Conservation (phyloP, 1,140 invertebrate genomes). For the Laodelphax striatellus region DNA sequence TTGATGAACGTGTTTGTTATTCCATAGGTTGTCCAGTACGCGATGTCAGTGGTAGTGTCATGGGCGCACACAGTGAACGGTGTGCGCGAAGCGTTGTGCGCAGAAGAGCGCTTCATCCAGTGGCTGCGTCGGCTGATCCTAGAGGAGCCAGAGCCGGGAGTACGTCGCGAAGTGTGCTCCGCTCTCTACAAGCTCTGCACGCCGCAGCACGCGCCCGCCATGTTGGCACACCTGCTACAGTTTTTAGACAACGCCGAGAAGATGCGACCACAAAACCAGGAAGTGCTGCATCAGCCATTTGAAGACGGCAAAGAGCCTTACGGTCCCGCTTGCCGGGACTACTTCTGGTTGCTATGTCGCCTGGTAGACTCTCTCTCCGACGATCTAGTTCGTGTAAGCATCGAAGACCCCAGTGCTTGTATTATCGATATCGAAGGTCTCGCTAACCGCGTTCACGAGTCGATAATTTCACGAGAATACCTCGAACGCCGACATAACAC, state of each 20-base stretch:
- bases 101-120: slow-evolving; percentile 47
- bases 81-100: slow-evolving; percentile 51
- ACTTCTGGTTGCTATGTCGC: slow-evolving; percentile 83
- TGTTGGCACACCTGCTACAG: slow-evolving; percentile 63
- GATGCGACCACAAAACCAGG: slow-evolving; percentile 60
- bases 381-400: slow-evolving; percentile 42
- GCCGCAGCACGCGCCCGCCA: slow-evolving; percentile 39
- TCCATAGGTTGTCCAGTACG: slow-evolving; percentile 56
- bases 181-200: slow-evolving; percentile 78
- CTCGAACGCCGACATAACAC: slow-evolving; percentile 68
- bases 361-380: slow-evolving; percentile 67
- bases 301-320: slow-evolving; percentile 86
- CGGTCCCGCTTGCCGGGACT: slow-evolving; percentile 84
- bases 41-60: slow-evolving; percentile 68
- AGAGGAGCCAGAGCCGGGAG: slow-evolving; percentile 73
- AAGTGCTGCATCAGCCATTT: slow-evolving; percentile 40
- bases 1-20: no score
- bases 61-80: slow-evolving; percentile 66
- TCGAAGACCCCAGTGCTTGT: background rate
- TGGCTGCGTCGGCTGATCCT: slow-evolving; percentile 68
- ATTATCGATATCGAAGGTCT: slow-evolving; percentile 55
- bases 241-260: slow-evolving; percentile 70
- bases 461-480: slow-evolving; percentile 63
- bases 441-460: slow-evolving; percentile 59
- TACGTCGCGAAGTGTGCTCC: slow-evolving; percentile 77